Conservation (phyloP, 2,888 invertebrate species). For the Ramazzottius varieornatus region DNA sequence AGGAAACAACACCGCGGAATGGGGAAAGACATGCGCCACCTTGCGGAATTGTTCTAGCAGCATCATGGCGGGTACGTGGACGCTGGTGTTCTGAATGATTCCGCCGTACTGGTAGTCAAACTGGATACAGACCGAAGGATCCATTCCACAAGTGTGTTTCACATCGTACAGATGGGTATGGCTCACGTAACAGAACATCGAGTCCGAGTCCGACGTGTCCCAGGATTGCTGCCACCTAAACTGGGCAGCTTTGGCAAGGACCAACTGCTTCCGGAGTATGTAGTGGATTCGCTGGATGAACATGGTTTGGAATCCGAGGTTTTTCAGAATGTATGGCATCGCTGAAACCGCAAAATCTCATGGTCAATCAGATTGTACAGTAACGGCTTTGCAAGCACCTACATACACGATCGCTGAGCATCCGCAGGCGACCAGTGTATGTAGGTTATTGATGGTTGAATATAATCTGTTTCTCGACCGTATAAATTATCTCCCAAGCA, state of each 20-base stretch:
- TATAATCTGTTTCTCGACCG: too few relatives aligned
- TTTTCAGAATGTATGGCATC: slow-evolving; percentile 59
- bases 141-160: slow-evolving; percentile 81
- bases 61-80: slow-evolving; percentile 43
- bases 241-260: slow-evolving; percentile 50
- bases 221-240: slow-evolving; percentile 68
- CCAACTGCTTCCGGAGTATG: slow-evolving; percentile 53
- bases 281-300: slow-evolving; percentile 74
- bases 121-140: slow-evolving; percentile 37
- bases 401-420: too few relatives aligned
- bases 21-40: slow-evolving; percentile 60
- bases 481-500: too few relatives aligned
- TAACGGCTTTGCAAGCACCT: too few relatives aligned
- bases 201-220: slow-evolving; percentile 13
- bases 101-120: slow-evolving; percentile 22
- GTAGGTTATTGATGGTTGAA: too few relatives aligned
- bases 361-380: too few relatives aligned
- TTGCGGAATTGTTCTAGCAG: slow-evolving; percentile 63
- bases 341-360: too few relatives aligned
- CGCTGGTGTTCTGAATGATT: background rate
- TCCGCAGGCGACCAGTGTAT: too few relatives aligned
- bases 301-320: slow-evolving; percentile 52
- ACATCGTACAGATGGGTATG: slow-evolving; percentile 90
- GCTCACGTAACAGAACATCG: slow-evolving; percentile 24
- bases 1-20: slow-evolving; percentile 73